These are phyloP conservation scores for Sipha flava DNA, from an alignment of 1,140 invertebrate species.

Conservation along the genomic window DNA sequence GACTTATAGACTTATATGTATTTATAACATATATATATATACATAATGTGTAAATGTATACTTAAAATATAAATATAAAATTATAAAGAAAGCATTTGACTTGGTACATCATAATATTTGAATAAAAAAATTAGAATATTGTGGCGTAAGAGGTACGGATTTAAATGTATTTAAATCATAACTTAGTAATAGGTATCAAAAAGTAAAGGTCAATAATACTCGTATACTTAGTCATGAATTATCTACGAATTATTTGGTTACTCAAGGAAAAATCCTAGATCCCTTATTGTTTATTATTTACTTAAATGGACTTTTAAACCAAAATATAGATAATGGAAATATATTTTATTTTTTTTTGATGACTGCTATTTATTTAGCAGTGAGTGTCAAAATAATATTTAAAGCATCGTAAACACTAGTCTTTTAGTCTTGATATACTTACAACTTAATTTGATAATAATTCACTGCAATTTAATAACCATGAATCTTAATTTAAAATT, in stretches of 20 bases:
- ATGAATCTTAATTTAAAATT: background rate
- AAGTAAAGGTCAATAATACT: background rate
- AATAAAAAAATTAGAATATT: too few relatives aligned
- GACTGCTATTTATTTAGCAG: background rate
- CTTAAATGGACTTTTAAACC: background rate
- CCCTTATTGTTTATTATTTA: background rate
- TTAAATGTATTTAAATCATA: too few relatives aligned
- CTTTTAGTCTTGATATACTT: background rate
- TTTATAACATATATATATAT: too few relatives aligned
- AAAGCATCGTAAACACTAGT: background rate
- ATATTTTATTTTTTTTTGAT: too few relatives aligned
- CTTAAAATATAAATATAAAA: too few relatives aligned
- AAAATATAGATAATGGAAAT: too few relatives aligned
- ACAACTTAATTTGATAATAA: background rate
- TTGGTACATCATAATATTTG: too few relatives aligned
- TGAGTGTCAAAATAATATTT: background rate
- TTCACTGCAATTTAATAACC: background rate
- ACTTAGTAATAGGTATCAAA: too few relatives aligned
- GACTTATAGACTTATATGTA: too few relatives aligned
- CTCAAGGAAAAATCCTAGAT: background rate
- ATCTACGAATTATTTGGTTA: background rate
- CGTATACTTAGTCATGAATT: background rate
- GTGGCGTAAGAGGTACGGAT: too few relatives aligned
- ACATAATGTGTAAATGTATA: too few relatives aligned
- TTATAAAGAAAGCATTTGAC: too few relatives aligned